Base-by-base conservation (phyloP, 1,140 invertebrate species). In the Ceratina australensis region DNA sequence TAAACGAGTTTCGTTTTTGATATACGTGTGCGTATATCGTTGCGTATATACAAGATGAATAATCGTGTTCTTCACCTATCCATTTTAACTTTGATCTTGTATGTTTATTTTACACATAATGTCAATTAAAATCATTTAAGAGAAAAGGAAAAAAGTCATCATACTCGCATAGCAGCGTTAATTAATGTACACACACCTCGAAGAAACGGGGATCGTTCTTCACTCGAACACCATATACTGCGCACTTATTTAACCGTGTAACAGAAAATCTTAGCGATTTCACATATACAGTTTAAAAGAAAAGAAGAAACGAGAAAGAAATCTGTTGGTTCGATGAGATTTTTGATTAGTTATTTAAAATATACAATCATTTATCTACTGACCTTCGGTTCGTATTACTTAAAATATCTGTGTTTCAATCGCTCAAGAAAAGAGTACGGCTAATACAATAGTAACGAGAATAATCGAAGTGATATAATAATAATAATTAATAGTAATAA, bases 91-190 rank as follows among this genome's bases (percentile, higher is more conserved):
- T 81, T 69, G 81, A 86, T 81, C 80, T 87, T 86, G 83, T 87
- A 86, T 69, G 79, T 89, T 90, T 89, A 88, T 89, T 85, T 90
- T 90, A 90, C 86, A 90, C 87, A 86, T 87, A 86, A 90, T 90
- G 87, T 89, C 74, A 87, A 86, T 89, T 33, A 28, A 24, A 22
- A 59, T 72, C 60, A 85, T 84, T 72, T 84, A 83, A 84, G 85
- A 83, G 83, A 82, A 77, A 77, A 84, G 78, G 52, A 28, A 33
- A 52, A 26, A 68, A 20, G 50, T n/a, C 50, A 89, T 87, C 86
- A 77, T 89, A 86, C 81, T 87, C 80, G 81, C 71, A 10, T 87
- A 86, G 86, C 81, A 88, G 80, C 80, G 83, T 87, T 90, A 87
- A 88, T 49, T 42, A 59, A 59, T 28, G 42, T 75, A 68, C 42